Evolutionary conservation across 1,140 invertebrate species (phyloP).

Genomic region (Apis florea): DNA sequence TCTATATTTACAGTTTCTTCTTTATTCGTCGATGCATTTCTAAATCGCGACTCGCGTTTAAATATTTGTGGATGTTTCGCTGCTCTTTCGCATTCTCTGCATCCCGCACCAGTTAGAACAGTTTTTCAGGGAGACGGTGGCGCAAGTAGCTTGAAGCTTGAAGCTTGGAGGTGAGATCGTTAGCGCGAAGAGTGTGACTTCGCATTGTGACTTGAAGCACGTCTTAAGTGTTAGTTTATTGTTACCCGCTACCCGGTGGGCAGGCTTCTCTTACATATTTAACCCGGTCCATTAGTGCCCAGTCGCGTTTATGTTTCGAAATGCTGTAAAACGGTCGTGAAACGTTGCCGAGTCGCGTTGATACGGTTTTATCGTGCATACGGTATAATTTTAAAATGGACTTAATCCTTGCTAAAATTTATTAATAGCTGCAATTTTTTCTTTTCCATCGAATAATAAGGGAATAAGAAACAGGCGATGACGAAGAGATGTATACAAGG

Average conservation of each 20-base stretch:
- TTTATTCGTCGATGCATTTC: no score
- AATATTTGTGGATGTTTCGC: constrained; percentile 22
- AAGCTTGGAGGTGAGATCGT: constrained; percentile 73
- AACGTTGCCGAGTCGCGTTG: not conserved
- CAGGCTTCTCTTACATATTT: constrained; percentile 75
- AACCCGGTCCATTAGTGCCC: constrained; percentile 69
- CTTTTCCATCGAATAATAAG: no score
- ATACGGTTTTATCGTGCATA: not conserved
- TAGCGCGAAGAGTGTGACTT: constrained; percentile 77
- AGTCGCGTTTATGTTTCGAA: constrained; percentile 54
- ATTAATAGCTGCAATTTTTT: no score
- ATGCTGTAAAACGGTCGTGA: constrained; percentile 25
- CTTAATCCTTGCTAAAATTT: not conserved
- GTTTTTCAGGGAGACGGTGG: constrained; percentile 14
- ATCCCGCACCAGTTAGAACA: constrained; percentile 2
- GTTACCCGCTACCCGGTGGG: constrained; percentile 78
- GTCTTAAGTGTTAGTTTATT: constrained; percentile 79
- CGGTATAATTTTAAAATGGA: not conserved
- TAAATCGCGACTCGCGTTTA: not conserved
- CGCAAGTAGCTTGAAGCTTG: constrained; percentile 27
- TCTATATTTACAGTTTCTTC: not conserved
- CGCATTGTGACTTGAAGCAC: constrained; percentile 74
- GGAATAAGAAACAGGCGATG: no score
- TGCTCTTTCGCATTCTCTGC: not conserved
- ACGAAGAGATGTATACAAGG: no score